A percentile compares a stretch with the other conserved stretches of the same genome.
Conservation (phyloP, 64 coral and sea anemone species). For the Platygyra sinensis region DNA sequence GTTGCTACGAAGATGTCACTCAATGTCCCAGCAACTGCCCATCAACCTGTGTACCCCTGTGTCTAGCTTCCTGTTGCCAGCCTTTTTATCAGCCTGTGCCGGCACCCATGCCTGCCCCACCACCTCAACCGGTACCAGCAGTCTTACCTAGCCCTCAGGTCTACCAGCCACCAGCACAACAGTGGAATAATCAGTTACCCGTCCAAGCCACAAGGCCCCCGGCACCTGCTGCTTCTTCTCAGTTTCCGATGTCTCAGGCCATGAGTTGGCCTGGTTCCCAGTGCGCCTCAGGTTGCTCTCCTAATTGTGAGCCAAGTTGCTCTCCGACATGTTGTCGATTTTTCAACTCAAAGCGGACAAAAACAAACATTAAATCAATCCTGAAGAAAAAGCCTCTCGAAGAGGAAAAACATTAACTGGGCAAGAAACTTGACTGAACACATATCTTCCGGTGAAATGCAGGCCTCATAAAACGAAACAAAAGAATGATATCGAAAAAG, state of each 20-base stretch:
- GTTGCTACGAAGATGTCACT: slow-evolving; percentile 14
- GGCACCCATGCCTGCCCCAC: background rate
- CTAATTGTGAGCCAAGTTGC: slow-evolving; percentile 31
- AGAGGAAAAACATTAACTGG: slow-evolving; percentile 11
- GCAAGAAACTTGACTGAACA: no score
- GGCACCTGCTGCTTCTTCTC: background rate
- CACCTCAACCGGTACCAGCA: background rate
- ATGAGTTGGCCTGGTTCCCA: slow-evolving; percentile 10
- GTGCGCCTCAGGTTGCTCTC: slow-evolving; percentile 7
- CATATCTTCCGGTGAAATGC: no score
- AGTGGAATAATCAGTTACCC: background rate
- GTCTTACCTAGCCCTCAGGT: background rate
- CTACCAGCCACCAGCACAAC: slow-evolving; percentile 1
- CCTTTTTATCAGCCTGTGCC: background rate
- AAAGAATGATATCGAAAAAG: no score
- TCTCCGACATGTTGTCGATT: slow-evolving; percentile 23
- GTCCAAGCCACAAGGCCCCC: background rate
- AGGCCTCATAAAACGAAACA: no score
- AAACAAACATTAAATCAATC: background rate
- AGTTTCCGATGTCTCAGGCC: background rate
- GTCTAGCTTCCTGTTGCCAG: slow-evolving; percentile 26
- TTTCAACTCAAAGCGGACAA: background rate
- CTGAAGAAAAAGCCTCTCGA: background rate
- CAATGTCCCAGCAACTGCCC: slow-evolving; percentile 30
- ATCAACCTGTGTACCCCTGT: slow-evolving; percentile 2